Percentiles rank a stretch among this genome's conserved stretches.
Conservation (phyloP, 2,888 invertebrate species). For the Diarsia dahlii region DNA sequence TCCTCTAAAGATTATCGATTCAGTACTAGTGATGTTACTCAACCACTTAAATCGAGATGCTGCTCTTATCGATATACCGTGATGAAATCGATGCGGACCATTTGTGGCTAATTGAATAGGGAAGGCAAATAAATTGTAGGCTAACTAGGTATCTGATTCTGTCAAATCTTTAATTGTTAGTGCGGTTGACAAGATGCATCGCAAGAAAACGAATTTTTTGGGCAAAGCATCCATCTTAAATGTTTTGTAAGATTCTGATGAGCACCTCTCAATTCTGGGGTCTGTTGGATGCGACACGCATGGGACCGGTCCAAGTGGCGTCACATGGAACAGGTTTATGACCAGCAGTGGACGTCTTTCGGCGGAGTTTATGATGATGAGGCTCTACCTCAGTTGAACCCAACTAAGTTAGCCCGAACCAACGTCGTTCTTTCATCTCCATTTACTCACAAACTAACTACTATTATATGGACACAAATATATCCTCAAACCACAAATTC, state of each 20-base stretch:
- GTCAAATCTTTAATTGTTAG: background rate
- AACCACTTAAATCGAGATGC: slow-evolving; percentile 55
- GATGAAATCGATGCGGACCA: slow-evolving; percentile 51
- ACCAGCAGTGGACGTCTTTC: too few species aligned
- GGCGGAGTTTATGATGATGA: too few species aligned
- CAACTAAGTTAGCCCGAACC: background rate
- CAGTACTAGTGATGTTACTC: slow-evolving; percentile 35
- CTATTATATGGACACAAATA: background rate
- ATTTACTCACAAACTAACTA: background rate
- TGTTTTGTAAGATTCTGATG: background rate
- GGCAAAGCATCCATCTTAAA: too few species aligned
- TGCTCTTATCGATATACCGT: slow-evolving; percentile 47
- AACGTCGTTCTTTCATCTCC: background rate
- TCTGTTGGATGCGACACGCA: too few species aligned
- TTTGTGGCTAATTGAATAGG: slow-evolving; percentile 49
- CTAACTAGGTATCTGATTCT: background rate
- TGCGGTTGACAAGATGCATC: too few species aligned
- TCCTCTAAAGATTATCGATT: slow-evolving; percentile 49
- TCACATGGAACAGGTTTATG: too few species aligned
- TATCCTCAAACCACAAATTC: background rate
- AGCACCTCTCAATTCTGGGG: background rate
- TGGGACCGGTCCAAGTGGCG: too few species aligned
- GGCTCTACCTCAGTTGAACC: background rate
- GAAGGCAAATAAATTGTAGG: slow-evolving; percentile 16
- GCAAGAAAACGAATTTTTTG: background rate